A percentile compares a stretch with the other conserved stretches of the same genome.
Evolutionary conservation across 2,888 invertebrate species (phyloP).

Genomic region (Agrenia bidenticulata): DNA sequence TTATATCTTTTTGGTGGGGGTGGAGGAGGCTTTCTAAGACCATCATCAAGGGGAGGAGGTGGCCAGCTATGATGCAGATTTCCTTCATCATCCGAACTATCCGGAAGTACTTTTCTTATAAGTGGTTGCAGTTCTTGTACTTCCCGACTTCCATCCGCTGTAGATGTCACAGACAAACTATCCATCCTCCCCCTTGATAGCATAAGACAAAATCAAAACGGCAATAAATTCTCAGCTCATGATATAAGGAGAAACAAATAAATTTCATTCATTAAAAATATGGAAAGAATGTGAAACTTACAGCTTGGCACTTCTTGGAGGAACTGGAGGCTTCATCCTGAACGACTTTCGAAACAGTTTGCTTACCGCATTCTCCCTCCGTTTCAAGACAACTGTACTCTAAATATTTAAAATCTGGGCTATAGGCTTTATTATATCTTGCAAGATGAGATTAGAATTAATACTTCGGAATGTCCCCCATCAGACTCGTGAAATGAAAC

Average conservation of each 20-base stretch:
- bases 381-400: slow-evolving; percentile 8
- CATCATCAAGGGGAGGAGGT: not conserved
- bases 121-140: not conserved
- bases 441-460: too few species aligned
- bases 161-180: too few species aligned
- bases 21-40: slow-evolving; percentile 3
- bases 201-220: not conserved
- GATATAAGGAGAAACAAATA: not conserved
- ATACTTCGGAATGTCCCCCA: too few species aligned
- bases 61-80: slow-evolving; percentile 8
- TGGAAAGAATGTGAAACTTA: not conserved
- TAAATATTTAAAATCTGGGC: not conserved
- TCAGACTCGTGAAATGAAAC: not conserved
- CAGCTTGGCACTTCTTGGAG: not conserved
- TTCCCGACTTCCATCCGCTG: too few species aligned
- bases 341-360: slow-evolving; percentile 11
- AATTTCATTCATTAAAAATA: not conserved
- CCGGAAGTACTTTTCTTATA: not conserved
- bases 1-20: slow-evolving; percentile 10
- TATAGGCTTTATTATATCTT: too few species aligned
- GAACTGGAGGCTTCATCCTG: slow-evolving; percentile 1
- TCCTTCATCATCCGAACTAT: not conserved
- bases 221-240: not conserved
- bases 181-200: too few species aligned
- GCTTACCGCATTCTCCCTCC: slow-evolving; percentile 3